Conservation (phyloP, 2,888 invertebrate genomes). For the Amphipoea lucens region DNA sequence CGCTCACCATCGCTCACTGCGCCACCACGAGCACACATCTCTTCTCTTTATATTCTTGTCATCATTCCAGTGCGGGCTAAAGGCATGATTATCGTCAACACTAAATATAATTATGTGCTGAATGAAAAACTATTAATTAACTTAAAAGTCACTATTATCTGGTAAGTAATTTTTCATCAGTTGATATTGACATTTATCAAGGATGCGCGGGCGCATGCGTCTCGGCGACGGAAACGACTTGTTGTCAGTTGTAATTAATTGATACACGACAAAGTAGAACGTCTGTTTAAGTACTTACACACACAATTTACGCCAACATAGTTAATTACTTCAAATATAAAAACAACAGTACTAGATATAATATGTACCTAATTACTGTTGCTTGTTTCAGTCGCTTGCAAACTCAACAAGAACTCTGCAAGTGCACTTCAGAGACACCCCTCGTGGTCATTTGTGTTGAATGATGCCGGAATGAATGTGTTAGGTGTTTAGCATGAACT, state of each 20-base stretch:
- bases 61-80: background rate
- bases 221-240: background rate
- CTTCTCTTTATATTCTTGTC: background rate
- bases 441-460: background rate
- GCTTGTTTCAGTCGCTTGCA: background rate
- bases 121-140: background rate
- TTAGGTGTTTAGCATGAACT: background rate
- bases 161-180: slow-evolving; percentile 13
- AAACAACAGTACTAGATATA: background rate
- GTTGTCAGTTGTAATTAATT: slow-evolving; percentile 19
- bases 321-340: background rate
- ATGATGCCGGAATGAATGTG: background rate
- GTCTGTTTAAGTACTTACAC: background rate
- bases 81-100: background rate
- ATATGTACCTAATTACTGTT: background rate
- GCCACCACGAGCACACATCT: background rate
- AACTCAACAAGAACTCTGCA: background rate
- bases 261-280: slow-evolving; percentile 12
- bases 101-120: background rate
- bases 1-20: background rate
- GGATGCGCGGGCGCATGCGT: slow-evolving; percentile 16
- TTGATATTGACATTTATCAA: background rate
- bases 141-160: background rate
- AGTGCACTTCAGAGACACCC: background rate
- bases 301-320: background rate